Base-by-base conservation (phyloP, 2,888 invertebrate species). In the Spodoptera picta region DNA sequence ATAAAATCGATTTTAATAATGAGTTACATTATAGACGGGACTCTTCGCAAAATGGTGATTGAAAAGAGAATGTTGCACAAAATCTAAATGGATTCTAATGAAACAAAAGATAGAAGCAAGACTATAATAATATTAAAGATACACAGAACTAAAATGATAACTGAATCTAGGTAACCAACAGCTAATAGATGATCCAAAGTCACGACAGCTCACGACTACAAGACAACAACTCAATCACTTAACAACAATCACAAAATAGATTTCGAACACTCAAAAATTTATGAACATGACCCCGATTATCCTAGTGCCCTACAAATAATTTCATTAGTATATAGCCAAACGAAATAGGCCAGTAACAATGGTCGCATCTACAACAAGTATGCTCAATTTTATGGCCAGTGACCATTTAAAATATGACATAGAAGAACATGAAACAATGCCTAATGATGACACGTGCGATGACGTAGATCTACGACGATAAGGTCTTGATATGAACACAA, bases 401-500 rank as follows among this genome's bases (percentile, higher is more conserved):
- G 69, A 61, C 71, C 69, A 72, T 74, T 74, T 73, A 65, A 68
- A 69, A 71, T 65, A 70, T 70, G 68, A 63, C 60, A 72, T 61
- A 75, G 45, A 69, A 63, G 42, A 41, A 72, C 69, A 65, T 24
- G 65, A 58, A 66, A 73, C 75, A 75, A 77, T 75, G 62, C 53
- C 42, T 69, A 76, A 64, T 68, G 56, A 73, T 53, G 64, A 68
- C 78, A 78, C 77, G 77, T 72, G 55, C 52, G 11, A 57, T 66
- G 68, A 77, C 62, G 64, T 56, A 19, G 19, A 41, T 2, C 2
- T 50, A 31, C 68, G 61, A 74, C 55, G 69, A 60, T 57, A 62
- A 55, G 2, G 41, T 53, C 46, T 49, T 43, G 41, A 67, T 67
- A 62, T 65, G 41, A 41, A 50, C 61, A 62, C 53, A 62, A 48